Evolutionary conservation across 2,113 vertebrate genomes (phyloP).

Genomic region (Hiodon alosoides): DNA sequence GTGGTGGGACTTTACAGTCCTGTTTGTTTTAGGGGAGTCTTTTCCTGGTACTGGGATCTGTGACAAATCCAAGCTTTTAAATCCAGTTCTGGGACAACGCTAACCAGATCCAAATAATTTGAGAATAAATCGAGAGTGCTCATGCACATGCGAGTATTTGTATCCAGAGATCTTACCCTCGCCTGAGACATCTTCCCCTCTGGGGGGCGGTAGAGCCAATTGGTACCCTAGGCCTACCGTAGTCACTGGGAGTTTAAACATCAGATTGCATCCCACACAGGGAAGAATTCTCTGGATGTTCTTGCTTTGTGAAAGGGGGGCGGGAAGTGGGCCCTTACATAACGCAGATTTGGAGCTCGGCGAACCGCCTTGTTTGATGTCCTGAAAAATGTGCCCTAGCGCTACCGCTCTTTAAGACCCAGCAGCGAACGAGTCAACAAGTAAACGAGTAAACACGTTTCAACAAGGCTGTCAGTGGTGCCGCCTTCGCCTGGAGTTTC

Average conservation of each 20-base stretch:
- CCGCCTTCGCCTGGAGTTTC: not conserved
- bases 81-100: not conserved
- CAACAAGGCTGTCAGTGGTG: not conserved
- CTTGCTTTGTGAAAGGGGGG: too few species aligned
- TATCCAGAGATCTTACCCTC: too few species aligned
- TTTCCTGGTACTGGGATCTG: not conserved
- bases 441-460: too few species aligned
- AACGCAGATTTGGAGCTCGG: not conserved
- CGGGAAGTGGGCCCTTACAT: not conserved
- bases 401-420: not conserved
- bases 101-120: too few species aligned
- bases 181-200: too few species aligned
- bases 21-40: slow-evolving; percentile 1
- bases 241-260: too few species aligned
- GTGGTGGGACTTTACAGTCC: slow-evolving; percentile 16
- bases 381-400: not conserved
- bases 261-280: too few species aligned
- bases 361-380: not conserved
- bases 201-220: too few species aligned
- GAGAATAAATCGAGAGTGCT: too few species aligned
- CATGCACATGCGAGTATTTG: not conserved
- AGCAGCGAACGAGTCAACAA: not conserved
- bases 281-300: too few species aligned
- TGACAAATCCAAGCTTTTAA: not conserved
- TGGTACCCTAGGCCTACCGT: too few species aligned